A percentile compares a stretch with the other conserved stretches of the same genome.
Conservation (phyloP, 2,888 invertebrate genomes). For the Acanthosepion lycidas region DNA sequence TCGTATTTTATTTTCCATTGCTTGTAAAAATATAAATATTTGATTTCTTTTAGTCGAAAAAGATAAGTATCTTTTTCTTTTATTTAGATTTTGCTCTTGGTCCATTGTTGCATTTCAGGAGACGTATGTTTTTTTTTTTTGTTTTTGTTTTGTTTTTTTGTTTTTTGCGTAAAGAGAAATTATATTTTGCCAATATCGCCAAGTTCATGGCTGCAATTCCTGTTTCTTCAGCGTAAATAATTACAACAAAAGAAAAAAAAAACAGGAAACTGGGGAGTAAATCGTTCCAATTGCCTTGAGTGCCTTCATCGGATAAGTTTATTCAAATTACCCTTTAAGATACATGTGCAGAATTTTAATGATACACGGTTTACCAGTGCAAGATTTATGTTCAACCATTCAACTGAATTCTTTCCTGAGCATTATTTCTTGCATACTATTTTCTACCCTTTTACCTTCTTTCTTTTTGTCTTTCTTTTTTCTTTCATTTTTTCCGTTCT, state of each 20-base stretch:
- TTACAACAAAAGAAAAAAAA: background rate
- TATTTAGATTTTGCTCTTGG: too few species aligned
- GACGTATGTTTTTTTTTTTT: too few species aligned
- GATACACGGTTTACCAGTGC: background rate
- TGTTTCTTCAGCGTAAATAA: background rate
- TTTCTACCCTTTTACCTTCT: background rate
- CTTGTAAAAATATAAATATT: background rate
- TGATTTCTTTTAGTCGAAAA: too few species aligned
- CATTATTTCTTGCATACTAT: background rate
- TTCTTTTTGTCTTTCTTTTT: background rate
- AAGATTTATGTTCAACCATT: background rate
- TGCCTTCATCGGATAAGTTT: background rate
- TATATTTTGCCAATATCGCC: background rate
- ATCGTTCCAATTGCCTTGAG: background rate
- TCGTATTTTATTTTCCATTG: background rate
- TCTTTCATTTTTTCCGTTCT: background rate
- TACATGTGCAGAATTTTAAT: background rate
- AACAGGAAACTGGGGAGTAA: background rate
- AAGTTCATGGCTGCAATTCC: background rate
- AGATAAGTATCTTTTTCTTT: too few species aligned
- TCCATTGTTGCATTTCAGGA: too few species aligned
- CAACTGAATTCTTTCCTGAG: background rate
- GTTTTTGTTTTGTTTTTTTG: too few species aligned
- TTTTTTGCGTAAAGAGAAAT: background rate
- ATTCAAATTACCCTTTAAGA: background rate